Conservation (phyloP, 2,113 vertebrate species). For the Hydrolagus affinis region DNA sequence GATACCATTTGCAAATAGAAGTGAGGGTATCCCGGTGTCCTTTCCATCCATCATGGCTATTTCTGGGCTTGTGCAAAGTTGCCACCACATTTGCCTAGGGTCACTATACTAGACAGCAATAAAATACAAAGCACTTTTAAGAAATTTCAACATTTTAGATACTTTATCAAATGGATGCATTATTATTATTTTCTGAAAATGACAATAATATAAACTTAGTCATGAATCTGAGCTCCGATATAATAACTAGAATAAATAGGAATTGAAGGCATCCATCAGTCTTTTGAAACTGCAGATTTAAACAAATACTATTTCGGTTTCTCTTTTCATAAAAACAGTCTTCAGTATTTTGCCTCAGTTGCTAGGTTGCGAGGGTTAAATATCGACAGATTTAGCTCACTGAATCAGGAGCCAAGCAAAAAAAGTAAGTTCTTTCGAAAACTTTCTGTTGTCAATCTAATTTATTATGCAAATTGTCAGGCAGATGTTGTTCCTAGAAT, state of each 20-base stretch:
- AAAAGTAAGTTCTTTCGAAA: background rate
- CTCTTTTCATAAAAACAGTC: slow-evolving; percentile 3
- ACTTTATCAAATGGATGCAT: too few relatives aligned
- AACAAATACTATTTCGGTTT: slow-evolving; percentile 14
- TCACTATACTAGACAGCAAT: too few relatives aligned
- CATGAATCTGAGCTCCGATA: background rate
- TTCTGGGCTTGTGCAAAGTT: too few relatives aligned
- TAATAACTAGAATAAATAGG: slow-evolving; percentile 8
- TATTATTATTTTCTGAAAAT: too few relatives aligned
- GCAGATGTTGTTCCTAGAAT: background rate
- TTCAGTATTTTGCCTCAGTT: slow-evolving; percentile 6
- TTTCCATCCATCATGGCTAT: too few relatives aligned
- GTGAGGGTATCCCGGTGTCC: too few relatives aligned
- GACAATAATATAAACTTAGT: too few relatives aligned
- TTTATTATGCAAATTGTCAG: background rate
- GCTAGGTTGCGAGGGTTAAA: slow-evolving; percentile 1
- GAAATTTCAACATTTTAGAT: too few relatives aligned
- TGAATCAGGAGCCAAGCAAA: background rate
- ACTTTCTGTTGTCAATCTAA: background rate
- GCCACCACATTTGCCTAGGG: too few relatives aligned
- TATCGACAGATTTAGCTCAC: slow-evolving; percentile 11
- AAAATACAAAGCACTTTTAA: too few relatives aligned
- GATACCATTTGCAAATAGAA: too few relatives aligned
- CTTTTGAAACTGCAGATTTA: slow-evolving; percentile 21
- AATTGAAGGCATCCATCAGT: background rate